Evolutionary conservation across 2,113 vertebrate species (phyloP).

Genomic region (Galemys pyrenaicus): DNA sequence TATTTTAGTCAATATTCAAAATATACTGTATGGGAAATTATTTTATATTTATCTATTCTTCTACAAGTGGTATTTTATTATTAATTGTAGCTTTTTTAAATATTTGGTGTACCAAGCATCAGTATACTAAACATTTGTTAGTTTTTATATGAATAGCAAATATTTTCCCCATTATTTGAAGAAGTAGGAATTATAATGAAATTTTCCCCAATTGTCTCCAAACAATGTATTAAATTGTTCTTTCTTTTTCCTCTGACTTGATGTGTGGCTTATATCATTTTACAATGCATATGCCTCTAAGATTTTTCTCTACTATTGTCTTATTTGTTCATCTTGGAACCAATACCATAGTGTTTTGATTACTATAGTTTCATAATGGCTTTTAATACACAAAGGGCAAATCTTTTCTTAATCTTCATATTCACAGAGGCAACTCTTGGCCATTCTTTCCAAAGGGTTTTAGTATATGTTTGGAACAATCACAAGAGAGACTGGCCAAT

Average conservation of each 20-base stretch:
- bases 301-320: not conserved
- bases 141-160: not conserved
- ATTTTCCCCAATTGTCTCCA: not conserved
- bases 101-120: not conserved
- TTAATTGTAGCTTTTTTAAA: no score
- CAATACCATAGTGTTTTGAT: not conserved
- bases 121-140: not conserved
- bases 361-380: not conserved
- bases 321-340: not conserved
- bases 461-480: not conserved
- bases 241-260: not conserved
- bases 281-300: not conserved
- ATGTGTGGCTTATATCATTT: not conserved
- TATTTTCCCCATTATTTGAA: not conserved
- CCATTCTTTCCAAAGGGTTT: not conserved
- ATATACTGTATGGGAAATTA: not conserved
- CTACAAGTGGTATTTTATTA: not conserved
- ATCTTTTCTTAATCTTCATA: not conserved
- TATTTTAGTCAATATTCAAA: not conserved
- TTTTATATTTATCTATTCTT: not conserved
- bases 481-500: no score
- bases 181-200: not conserved
- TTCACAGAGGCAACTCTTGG: not conserved
- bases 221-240: not conserved
- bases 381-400: not conserved